Conservation (phyloP, 2,888 invertebrate species). For the Metellina segmentata region DNA sequence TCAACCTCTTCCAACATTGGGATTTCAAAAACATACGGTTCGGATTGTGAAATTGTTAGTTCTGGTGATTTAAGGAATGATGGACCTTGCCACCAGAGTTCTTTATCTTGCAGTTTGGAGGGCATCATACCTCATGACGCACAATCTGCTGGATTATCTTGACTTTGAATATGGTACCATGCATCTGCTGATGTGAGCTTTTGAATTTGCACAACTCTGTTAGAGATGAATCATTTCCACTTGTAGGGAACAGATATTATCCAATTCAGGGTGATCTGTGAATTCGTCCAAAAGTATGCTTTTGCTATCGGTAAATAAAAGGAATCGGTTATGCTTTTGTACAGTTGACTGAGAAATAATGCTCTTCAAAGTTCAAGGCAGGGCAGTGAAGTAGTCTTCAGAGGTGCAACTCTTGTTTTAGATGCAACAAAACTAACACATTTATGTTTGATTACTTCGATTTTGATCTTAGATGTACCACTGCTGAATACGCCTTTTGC, state of each 20-base stretch:
- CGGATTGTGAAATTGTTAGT: not conserved
- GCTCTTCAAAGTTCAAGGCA: constrained; percentile 3
- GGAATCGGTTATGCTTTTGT: constrained; percentile 2
- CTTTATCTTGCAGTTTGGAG: constrained; percentile 48
- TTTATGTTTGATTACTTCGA: not conserved
- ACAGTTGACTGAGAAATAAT: not conserved
- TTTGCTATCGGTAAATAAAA: too few relatives aligned
- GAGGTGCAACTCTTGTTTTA: constrained; percentile 10
- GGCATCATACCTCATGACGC: constrained; percentile 78
- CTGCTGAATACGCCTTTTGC: constrained; percentile 8
- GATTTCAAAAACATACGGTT: not conserved
- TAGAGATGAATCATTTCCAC: not conserved
- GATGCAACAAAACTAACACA: not conserved
- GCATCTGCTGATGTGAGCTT: not conserved
- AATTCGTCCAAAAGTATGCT: constrained; percentile 6
- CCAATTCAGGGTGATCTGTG: not conserved
- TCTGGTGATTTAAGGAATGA: constrained; percentile 24
- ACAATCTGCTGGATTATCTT: constrained; percentile 79
- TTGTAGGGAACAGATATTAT: not conserved
- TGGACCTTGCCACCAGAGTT: constrained; percentile 77
- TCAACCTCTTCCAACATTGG: not conserved
- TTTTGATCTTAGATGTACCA: not conserved
- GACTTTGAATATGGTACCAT: constrained; percentile 37
- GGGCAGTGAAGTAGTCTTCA: not conserved
- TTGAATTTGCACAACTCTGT: constrained; percentile 8